Percentiles rank a stretch among this genome's conserved stretches.
Evolutionary conservation across 2,113 vertebrate genomes (phyloP).

Genomic region (Corapipo altera): DNA sequence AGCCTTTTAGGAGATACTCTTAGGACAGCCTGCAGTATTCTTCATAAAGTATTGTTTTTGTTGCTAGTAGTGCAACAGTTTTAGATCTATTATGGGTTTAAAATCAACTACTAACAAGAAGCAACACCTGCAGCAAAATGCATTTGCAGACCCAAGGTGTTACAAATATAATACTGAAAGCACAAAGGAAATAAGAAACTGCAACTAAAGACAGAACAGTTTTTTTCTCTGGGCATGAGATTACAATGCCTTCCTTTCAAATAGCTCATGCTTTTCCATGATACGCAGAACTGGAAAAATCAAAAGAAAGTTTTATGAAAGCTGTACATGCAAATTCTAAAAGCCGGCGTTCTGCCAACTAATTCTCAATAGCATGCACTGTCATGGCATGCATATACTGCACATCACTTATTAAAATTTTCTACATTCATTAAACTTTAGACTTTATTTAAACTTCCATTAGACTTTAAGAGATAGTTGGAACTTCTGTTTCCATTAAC

Average conservation of each 20-base stretch:
- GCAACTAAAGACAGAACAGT: background rate
- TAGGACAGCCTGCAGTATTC: background rate
- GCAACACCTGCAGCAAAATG: background rate
- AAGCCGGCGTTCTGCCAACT: background rate
- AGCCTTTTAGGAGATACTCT: background rate
- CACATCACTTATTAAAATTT: background rate
- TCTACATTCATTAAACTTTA: background rate
- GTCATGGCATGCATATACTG: background rate
- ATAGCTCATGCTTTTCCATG: background rate
- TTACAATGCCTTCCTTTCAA: background rate
- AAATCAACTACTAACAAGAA: background rate
- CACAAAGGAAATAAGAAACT: background rate
- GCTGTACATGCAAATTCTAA: background rate
- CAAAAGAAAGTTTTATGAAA: background rate
- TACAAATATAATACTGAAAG: background rate
- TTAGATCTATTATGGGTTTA: background rate
- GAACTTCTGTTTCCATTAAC: background rate
- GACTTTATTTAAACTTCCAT: background rate
- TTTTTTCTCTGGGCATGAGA: background rate
- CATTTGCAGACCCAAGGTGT: background rate
- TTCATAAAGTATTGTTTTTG: background rate
- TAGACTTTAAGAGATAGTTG: background rate
- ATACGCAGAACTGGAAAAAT: background rate
- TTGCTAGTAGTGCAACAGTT: background rate
- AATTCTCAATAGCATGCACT: background rate